Base-by-base conservation (phyloP, 2,888 invertebrate species). In the Embidobia sp. region DNA sequence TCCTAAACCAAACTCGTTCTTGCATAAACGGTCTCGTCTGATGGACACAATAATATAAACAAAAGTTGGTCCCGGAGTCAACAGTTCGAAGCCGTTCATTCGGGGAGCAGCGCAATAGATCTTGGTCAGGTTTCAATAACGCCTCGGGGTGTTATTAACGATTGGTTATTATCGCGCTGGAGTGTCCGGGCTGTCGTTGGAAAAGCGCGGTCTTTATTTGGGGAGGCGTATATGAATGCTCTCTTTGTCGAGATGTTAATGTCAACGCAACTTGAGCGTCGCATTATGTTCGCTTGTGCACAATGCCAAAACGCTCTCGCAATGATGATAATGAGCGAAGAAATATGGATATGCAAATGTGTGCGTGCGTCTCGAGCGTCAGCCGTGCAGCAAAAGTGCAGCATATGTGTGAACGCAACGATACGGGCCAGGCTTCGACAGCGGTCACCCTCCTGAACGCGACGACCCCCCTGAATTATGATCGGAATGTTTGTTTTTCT, bases 221-320 rank as follows among this genome's bases (percentile, higher is more conserved):
- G 81, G 53, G 83, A 87, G 87, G 86, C 88, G 87, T 87, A n/a
- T n/a, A 87, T 86, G 88, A 88, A 87, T 86, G 86, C 82, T 85
- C 86, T 86, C 86, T 87, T 86, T 87, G 84, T 85, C 82, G 78
- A 26, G 66, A 87, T 86, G 87, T 87, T 86, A 87, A 88, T 88
- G 85, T 87, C 85, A 85, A 84, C 76, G 83, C 79, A 78, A 79
- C 79, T 61, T 16, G 46, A 55, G 63, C 51, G 78, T 13, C 11
- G 33, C 82, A 84, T 84, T 84, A 83, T 84, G 81, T 78, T 61
- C 72, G 46, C 55, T 2, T 13, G 27, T 27, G 27, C 22, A 63
- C 66, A 79, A 81, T 84, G 84, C 85, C 79, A 84, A 85, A 86
- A 85, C 84, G 76, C 79, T 85, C 83, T 86, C 81, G 79, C 85